A percentile compares a stretch with the other conserved stretches of the same genome.
Conservation (phyloP, 2,113 vertebrate species). For the Peromyscus leucopus region DNA sequence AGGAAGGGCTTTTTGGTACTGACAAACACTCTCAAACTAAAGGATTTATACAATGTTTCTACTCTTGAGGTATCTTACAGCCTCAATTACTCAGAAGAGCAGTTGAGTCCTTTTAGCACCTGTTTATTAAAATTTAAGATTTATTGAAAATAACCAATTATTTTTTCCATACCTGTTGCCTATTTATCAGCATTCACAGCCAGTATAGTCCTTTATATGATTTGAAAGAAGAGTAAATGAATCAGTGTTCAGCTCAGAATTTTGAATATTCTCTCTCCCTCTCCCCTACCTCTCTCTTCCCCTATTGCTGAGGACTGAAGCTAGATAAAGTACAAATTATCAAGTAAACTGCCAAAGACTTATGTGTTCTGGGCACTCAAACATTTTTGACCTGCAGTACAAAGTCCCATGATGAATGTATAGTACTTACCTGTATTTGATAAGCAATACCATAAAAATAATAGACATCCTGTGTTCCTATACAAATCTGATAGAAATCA, state of each 20-base stretch:
- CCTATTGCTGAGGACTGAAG: not conserved
- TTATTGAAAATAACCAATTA: no score
- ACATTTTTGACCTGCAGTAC: not conserved
- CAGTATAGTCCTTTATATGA: not conserved
- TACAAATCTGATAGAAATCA: not conserved
- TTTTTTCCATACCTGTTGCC: not conserved
- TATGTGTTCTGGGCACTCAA: not conserved
- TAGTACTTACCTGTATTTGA: not conserved
- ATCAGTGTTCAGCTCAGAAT: not conserved
- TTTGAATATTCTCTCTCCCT: not conserved
- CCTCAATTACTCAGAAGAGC: not conserved
- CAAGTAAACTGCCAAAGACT: not conserved
- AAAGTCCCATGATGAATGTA: slow-evolving; percentile 17
- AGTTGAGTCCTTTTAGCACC: not conserved
- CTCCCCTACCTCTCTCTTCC: no score
- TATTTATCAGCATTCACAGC: not conserved
- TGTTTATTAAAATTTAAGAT: slow-evolving; percentile 29
- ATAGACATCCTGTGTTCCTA: not conserved
- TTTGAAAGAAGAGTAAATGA: not conserved
- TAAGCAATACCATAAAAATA: slow-evolving; percentile 2
- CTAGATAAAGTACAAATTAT: not conserved
- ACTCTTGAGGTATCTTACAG: not conserved
- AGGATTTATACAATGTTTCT: not conserved
- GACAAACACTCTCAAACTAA: not conserved
- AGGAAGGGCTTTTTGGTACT: not conserved